Evolutionary conservation across 2,797 vertebrate species (phyloP), one percentile per base, ranked within the genome.

Genomic region (Sparidentex hasta): DNA sequence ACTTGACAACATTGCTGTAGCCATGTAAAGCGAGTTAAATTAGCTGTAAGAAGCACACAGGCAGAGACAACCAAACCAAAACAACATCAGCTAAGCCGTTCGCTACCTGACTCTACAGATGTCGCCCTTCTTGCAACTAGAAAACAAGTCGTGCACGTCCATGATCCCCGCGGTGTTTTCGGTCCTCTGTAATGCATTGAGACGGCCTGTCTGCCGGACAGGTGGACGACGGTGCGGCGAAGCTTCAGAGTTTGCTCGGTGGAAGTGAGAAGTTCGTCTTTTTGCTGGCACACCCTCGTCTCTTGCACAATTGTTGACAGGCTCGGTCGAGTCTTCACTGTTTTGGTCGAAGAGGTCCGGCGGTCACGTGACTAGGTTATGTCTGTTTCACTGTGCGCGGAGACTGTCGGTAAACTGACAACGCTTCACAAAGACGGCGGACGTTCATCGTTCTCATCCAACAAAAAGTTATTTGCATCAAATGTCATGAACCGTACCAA

Each of bases 81-180:
- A 61, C 4, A 50, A 41, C 5, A 20, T 62, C 47, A 78, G 50
- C 52, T 29, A 16, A 47, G 13, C 18, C 11, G 18, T 2, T 43
- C 12, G 75, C 96, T 96, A 98, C 97, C 97, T 97, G 92, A 98
- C 98, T 91, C 97, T 96, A 92, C 93, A 95, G 91, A 98, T 94
- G 94, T 98, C 97, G 82, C 98, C 97, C 91, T 97, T 98, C 91
- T 94, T 97, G 96, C 97, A 99, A 92, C 98, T 98, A 82, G 94
- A 96, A 93, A 98, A 99, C 86, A 99, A 90, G 76, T 98, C 97
- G 94, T 91, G 95, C 81, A 96, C 97, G 85, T 99, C 97, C 98
- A 98, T 94, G 78, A 64, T 96, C 92, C 90, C 93, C 93, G 88
- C 92, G 83, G 93, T 81, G 93, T 81, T 91, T 82, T 91, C 71